Base-by-base conservation (phyloP, 2,888 invertebrate genomes). In the Osmoderma eremita region DNA sequence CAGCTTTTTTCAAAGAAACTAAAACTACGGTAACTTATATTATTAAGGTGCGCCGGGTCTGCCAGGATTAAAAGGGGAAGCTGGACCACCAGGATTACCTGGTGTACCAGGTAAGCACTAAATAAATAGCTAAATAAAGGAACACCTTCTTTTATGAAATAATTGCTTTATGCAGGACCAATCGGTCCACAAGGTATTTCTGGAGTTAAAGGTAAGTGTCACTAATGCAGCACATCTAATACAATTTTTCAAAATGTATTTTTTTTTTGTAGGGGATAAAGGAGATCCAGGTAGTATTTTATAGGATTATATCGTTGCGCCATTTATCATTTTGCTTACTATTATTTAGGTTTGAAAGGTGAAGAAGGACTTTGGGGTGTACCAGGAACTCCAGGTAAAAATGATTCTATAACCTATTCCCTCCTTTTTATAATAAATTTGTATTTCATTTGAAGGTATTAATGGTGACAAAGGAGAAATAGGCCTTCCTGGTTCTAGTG, bases 261-360 rank as follows among this genome's bases (percentile, higher is more conserved):
- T 50, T 8, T 51, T 30, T 51, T n/a, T 30, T 51, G 24, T 51
- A 51, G 50, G 50, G 15, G 50, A 51, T 6, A 24, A 15, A 30
- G 50, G 50, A 2, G 30, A 51, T 3, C 30, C 13, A 30, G 50
- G 50, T 51, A 51, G 30, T 13, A 24, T 5, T 4, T 4, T 24
- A 30, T 30, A 30, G 13, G 15, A 3, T n/a, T 22, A 30, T 51
- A 1, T 15, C 0, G 0, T 5, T 24, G 13, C 50, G 15, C 30
- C 3, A 51, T 13, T 51, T 15, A 12, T 13, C 13, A 13, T 20
- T 1, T 13, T 8, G 3, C 24, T 22, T 51, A 30, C 3, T 6
- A 8, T 30, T 1, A 30, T 8, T 30, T 24, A 51, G 50, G 50
- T 24, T 13, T 24, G 15, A 24, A 3, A 36, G 50, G 50, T 13